phyloP scores from a whole-genome alignment of 1,140 invertebrate genomes.

The Apolygus lucorum region DNA sequence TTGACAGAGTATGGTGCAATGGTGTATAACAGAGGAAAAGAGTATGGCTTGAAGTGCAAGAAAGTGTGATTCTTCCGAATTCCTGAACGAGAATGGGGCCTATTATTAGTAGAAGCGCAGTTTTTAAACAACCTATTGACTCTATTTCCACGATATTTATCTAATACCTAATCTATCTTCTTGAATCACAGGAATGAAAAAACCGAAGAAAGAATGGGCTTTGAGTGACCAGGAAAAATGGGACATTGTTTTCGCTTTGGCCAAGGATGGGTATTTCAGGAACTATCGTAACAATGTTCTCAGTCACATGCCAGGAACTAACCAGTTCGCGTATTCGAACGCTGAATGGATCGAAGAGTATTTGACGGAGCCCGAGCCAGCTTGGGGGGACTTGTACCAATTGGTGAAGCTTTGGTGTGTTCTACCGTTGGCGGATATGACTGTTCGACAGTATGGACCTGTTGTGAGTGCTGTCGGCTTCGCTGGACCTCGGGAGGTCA shows the following conservation, averaged over 20 bases:
- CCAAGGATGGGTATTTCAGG: conserved; percentile 1
- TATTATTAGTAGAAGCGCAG: too few relatives aligned
- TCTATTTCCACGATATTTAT: too few relatives aligned
- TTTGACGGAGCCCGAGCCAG: background rate
- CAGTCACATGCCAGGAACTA: background rate
- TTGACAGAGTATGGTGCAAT: too few relatives aligned
- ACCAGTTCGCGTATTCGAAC: background rate
- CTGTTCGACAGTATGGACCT: background rate
- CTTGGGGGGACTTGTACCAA: conserved; percentile 4
- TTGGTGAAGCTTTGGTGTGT: conserved; percentile 2
- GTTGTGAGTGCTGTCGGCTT: background rate
- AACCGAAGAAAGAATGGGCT: conserved; percentile 5
- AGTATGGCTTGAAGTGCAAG: too few relatives aligned
- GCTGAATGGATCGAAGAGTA: background rate
- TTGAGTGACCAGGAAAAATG: background rate
- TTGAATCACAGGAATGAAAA: background rate
- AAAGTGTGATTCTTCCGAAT: too few relatives aligned
- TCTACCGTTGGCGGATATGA: background rate
- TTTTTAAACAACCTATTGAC: too few relatives aligned
- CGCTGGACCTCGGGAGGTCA: background rate
- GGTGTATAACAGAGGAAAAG: too few relatives aligned
- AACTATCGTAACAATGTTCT: background rate
- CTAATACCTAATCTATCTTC: too few relatives aligned
- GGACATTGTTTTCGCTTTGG: conserved; percentile 1
- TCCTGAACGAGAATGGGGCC: too few relatives aligned